phyloP scores from a whole-genome alignment of 2,888 invertebrate genomes.

The Chirona hameri region DNA sequence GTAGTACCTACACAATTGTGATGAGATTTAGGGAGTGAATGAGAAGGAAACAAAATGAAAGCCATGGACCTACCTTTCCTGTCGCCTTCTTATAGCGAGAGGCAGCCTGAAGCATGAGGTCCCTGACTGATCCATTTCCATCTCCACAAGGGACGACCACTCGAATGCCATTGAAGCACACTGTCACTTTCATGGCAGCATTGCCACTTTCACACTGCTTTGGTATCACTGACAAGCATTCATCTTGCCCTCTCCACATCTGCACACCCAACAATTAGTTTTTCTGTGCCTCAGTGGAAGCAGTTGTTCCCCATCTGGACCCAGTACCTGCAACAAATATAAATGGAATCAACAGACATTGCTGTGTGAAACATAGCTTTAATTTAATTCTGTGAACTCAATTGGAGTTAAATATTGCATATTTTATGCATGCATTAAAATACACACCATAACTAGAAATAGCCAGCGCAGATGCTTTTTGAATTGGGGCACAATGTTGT shows the following conservation, averaged over 20 bases:
- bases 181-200: constrained; percentile 7
- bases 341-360: background rate
- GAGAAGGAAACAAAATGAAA: no score
- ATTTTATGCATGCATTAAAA: no score
- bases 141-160: constrained; percentile 12
- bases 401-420: no score
- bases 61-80: background rate
- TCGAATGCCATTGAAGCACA: constrained; percentile 1
- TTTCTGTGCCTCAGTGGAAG: background rate
- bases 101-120: constrained; percentile 1
- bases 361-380: background rate
- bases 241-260: background rate
- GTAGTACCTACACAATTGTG: no score
- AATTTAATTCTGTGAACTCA: no score
- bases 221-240: background rate
- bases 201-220: background rate
- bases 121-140: constrained; percentile 5
- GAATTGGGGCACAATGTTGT: no score
- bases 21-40: no score
- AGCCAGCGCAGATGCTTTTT: no score
- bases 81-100: background rate
- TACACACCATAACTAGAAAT: no score
- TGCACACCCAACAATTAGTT: background rate
- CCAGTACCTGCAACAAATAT: background rate
- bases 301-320: background rate